Conservation (phyloP, 2,797 vertebrate species). For the Liasis olivaceus region DNA sequence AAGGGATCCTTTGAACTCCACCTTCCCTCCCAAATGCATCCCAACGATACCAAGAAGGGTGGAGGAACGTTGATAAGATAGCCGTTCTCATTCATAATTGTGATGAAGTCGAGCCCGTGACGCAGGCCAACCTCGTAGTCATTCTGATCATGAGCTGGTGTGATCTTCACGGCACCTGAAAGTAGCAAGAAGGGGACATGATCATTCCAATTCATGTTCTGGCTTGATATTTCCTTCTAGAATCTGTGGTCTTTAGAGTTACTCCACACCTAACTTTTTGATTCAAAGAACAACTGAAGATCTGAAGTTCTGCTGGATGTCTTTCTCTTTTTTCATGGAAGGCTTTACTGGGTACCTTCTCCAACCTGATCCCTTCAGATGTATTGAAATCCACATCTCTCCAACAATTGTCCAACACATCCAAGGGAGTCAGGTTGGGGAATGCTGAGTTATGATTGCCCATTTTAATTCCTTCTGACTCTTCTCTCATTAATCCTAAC, state of each 20-base stretch:
- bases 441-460: neutral
- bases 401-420: neutral
- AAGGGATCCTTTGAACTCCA: too few relatives aligned
- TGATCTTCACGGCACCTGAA: slow-evolving; percentile 93
- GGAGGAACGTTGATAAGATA: slow-evolving; percentile 86
- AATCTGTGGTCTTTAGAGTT: neutral
- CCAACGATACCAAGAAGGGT: slow-evolving; percentile 83
- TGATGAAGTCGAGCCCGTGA: slow-evolving; percentile 85
- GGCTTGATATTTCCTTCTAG: neutral
- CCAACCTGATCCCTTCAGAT: neutral
- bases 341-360: neutral
- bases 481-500: neutral
- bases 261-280: neutral
- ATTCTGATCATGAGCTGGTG: slow-evolving; percentile 92
- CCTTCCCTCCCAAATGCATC: too few relatives aligned
- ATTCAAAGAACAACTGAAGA: neutral
- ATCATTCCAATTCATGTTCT: neutral
- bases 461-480: neutral
- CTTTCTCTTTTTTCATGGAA: neutral
- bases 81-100: slow-evolving; percentile 88
- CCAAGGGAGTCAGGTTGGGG: neutral
- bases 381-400: neutral
- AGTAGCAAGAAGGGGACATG: neutral
- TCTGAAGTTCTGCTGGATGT: neutral
- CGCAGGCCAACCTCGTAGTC: slow-evolving; percentile 91